phyloP scores from a whole-genome alignment of 1,140 invertebrate species.

The Apis mellifera region DNA sequence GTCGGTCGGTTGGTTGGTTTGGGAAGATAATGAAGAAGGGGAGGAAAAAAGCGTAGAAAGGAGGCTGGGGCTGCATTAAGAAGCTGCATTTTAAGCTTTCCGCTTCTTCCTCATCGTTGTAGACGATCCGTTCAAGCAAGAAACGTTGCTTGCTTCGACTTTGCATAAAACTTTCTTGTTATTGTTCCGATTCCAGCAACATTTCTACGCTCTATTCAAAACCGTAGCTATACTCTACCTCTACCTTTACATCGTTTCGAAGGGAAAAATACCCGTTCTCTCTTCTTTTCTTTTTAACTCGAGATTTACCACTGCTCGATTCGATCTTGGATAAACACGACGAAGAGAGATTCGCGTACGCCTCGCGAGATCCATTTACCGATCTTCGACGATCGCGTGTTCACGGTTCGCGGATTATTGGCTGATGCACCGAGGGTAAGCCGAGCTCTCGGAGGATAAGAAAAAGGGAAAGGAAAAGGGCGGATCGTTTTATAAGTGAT shows the following conservation, averaged over 20 bases:
- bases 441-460: constrained; percentile 1
- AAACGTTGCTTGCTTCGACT: background rate
- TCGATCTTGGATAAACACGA: constrained; percentile 4
- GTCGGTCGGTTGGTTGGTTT: too few species aligned
- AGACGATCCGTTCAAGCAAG: background rate
- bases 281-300: background rate
- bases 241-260: too few species aligned
- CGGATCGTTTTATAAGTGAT: constrained; percentile 47
- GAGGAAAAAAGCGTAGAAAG: background rate
- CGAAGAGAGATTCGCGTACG: background rate
- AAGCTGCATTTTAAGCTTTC: background rate
- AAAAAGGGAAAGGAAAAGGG: constrained; percentile 37
- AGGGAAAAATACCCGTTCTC: background rate
- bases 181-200: background rate
- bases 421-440: background rate
- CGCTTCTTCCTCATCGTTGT: background rate
- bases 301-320: background rate
- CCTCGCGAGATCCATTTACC: constrained; percentile 26
- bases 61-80: constrained; percentile 5
- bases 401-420: background rate
- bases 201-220: background rate
- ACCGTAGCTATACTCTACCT: too few species aligned
- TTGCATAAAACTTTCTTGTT: background rate
- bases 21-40: background rate
- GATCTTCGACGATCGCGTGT: constrained; percentile 17